Base-by-base conservation (phyloP, 2,888 invertebrate genomes). In the Apodemia mormo region DNA sequence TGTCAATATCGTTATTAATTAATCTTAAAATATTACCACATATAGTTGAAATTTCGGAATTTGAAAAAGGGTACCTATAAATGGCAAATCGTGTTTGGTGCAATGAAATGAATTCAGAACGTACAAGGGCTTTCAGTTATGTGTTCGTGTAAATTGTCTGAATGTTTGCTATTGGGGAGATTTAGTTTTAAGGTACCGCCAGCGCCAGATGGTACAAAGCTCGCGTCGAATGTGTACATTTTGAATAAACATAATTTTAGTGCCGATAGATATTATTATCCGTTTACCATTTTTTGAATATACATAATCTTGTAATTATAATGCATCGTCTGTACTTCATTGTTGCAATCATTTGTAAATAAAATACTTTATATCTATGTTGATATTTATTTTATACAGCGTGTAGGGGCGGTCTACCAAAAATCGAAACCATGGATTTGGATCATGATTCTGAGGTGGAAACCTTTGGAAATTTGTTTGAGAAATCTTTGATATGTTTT, bases 341-440 rank as follows among this genome's bases (percentile, higher is more conserved):
- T 94, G 94, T 94, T 94, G 94, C 93, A 90, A 93, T 92, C 93
- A 94, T 93, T 94, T 94, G 94, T 94, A 94, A 94, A 94, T 94
- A 94, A 94, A 94, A 90, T 79, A 79, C 77, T 79, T 78, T 78
- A 78, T 79, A 79, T 78, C 75, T 72, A 74, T 68, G 43, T 8
- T 54, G 45, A 14, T 45, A 52, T 69, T 22, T 71, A 66, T 29
- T 3, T 45, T 45, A 10, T 45, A 45, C 22, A 22, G 22, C 22
- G 22, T 22, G 22, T 22, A 22, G 22, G 22, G 22, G 22, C 22
- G 22, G 22, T 22, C 22, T 22, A 22, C 22, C 22, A 22, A 22
- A 22, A 22, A 22, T 22, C 22, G 22, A 22, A 22, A 22, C 22
- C 22, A 22, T 22, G 22, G 22, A 22, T 22, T 22, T 22, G 22